These are phyloP conservation scores for Zaprionus vittiger DNA, from an alignment of 1,140 invertebrate species.

Conservation along the genomic window DNA sequence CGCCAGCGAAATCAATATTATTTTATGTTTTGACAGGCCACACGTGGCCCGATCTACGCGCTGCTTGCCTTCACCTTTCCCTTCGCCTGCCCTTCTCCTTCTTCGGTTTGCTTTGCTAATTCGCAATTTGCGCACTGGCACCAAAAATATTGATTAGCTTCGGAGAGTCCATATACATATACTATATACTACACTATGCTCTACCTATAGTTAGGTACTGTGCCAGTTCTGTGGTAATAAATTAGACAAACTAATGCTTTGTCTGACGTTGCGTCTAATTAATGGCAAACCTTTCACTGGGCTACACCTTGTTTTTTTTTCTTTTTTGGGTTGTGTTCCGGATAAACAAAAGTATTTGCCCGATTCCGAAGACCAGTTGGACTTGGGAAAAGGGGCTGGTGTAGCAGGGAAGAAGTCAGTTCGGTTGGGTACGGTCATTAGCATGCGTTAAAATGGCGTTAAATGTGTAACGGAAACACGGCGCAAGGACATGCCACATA, in stretches of 20 bases:
- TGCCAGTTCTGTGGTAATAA: slow-evolving; percentile 55
- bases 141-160: slow-evolving; percentile 66
- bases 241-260: slow-evolving; percentile 77
- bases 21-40: slow-evolving; percentile 31
- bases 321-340: not conserved
- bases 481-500: slow-evolving; percentile 52
- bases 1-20: slow-evolving; percentile 52
- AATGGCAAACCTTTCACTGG: slow-evolving; percentile 80
- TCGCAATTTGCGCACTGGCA: slow-evolving; percentile 26
- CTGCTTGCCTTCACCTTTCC: not conserved
- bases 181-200: not conserved
- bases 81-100: slow-evolving; percentile 11
- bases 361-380: slow-evolving; percentile 12
- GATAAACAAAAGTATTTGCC: slow-evolving; percentile 63
- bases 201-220: not conserved
- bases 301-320: slow-evolving; percentile 68
- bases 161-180: not conserved
- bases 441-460: slow-evolving; percentile 81
- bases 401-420: not conserved
- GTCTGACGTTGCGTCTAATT: slow-evolving; percentile 72
- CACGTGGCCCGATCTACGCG: slow-evolving; percentile 11
- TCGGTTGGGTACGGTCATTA: slow-evolving; percentile 57
- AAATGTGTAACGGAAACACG: slow-evolving; percentile 75
- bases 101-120: slow-evolving; percentile 36
- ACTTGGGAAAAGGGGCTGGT: not conserved